Evolutionary conservation across 2,888 invertebrate species (phyloP), one percentile per base, ranked within the genome.

Genomic region (Cyaniris semiargus): DNA sequence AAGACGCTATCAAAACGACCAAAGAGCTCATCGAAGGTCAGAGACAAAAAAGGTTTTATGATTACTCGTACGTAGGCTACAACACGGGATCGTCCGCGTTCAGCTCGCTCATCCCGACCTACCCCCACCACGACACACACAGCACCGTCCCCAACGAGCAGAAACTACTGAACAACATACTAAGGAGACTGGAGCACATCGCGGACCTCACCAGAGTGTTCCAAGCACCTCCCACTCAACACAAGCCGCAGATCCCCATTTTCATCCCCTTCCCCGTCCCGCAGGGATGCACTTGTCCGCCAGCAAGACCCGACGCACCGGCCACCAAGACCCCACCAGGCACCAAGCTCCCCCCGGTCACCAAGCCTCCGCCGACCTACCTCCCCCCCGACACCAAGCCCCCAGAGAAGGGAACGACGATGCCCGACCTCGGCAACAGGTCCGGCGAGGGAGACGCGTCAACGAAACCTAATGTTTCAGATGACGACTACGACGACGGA

Each of bases 401-500:
- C 13, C 66, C 66, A 66, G 66, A 18, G 15, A 66, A 18, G 5
- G 66, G n/a, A 27, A 60, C 27, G 80, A 84, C 60, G 76, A 83
- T 88, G 83, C 88, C 89, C 0, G 90, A 92, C 76, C 82, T 85
- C 3, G 85, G 86, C 75, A 89, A 87, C 80, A 91, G 88, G 78
- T 89, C 89, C 88, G 91, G 90, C 2, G 77, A 88, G 1, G 80
- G 87, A 3, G 75, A 84, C 27, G 7, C 66, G 18, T 15, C 6
- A 87, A 87, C 80, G 89, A 89, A 34, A 81, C 86, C 4, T 84
- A 83, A 71, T 71, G 21, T 58, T 0, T 81, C 83, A 1, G 82
- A 83, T 79, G 78, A 82, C 56, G 81, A 88, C 80, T 85, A 85
- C 58, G 81, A 84, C 8, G 86, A 87, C 76, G 88, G 87, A n/a